Percentiles rank a stretch among this genome's conserved stretches.
Conservation (phyloP, 2,888 invertebrate genomes). For the Antitype chi region DNA sequence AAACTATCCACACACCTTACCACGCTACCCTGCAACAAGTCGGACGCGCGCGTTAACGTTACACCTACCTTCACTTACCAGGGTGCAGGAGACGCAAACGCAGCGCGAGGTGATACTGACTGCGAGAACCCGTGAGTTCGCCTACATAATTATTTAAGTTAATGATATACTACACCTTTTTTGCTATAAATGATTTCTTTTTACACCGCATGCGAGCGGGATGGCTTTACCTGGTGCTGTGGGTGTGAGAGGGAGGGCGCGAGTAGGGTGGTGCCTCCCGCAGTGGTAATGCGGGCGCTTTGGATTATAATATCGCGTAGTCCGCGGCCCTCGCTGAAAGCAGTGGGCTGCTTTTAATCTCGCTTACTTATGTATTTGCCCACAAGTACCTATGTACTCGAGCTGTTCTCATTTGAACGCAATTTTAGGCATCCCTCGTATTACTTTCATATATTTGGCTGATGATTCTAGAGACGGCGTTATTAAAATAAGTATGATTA, state of each 20-base stretch:
- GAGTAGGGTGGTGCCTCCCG: slow-evolving; percentile 78
- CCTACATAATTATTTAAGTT: slow-evolving; percentile 89
- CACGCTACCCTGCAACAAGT: slow-evolving; percentile 46
- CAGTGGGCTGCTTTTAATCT: slow-evolving; percentile 82
- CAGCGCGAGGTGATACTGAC: slow-evolving; percentile 53
- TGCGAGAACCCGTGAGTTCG: slow-evolving; percentile 69
- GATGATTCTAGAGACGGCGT: background rate
- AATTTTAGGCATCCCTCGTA: slow-evolving; percentile 47
- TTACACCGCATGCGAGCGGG: slow-evolving; percentile 73
- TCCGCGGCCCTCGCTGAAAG: slow-evolving; percentile 75
- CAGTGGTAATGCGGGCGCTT: slow-evolving; percentile 69
- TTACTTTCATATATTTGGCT: slow-evolving; percentile 47
- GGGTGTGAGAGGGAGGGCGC: slow-evolving; percentile 65
- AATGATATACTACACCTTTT: slow-evolving; percentile 89
- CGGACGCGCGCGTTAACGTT: slow-evolving; percentile 70
- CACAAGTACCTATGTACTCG: slow-evolving; percentile 59
- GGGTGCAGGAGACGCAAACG: slow-evolving; percentile 67
- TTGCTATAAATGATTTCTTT: slow-evolving; percentile 85
- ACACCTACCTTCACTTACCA: slow-evolving; percentile 26
- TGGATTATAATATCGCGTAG: slow-evolving; percentile 75
- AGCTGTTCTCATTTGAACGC: slow-evolving; percentile 60
- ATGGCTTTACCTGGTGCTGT: slow-evolving; percentile 38
- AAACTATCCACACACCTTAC: slow-evolving; percentile 78
- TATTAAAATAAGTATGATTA: background rate
- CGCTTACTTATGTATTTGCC: slow-evolving; percentile 79